These are phyloP conservation scores for Pycnonotus jocosus DNA, from an alignment of 2,113 vertebrate species.

Conservation along the genomic window DNA sequence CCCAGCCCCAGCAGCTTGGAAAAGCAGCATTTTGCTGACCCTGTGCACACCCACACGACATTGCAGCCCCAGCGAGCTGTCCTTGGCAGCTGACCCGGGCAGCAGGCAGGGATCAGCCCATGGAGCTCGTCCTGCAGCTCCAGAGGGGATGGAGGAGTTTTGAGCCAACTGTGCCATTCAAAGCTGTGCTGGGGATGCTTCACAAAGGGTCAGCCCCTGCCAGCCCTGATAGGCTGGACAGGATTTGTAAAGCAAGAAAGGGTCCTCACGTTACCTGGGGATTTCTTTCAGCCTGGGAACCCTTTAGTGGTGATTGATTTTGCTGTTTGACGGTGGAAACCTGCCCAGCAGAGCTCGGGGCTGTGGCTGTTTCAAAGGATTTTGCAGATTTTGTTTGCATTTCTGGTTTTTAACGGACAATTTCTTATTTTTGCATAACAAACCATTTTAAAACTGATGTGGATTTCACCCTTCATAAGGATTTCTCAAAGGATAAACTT, in stretches of 20 bases:
- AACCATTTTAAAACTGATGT: neutral
- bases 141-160: neutral
- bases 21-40: neutral
- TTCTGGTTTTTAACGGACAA: neutral
- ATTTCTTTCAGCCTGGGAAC: conserved; percentile 18
- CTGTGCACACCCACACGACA: neutral
- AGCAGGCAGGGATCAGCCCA: neutral
- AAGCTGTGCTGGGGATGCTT: neutral
- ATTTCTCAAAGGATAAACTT: neutral
- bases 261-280: neutral
- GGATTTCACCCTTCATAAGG: neutral
- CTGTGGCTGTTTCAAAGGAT: neutral
- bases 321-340: neutral
- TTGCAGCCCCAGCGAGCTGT: neutral
- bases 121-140: neutral
- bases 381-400: neutral
- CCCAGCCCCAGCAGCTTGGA: neutral
- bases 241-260: neutral
- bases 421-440: neutral
- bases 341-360: neutral
- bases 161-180: neutral
- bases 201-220: neutral
- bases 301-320: neutral
- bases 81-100: neutral
- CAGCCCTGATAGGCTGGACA: neutral